Percentiles rank a stretch among this genome's conserved stretches.
These are phyloP conservation scores for Ennomos erosarius DNA, from an alignment of 2,888 invertebrate genomes.

Conservation along the genomic window DNA sequence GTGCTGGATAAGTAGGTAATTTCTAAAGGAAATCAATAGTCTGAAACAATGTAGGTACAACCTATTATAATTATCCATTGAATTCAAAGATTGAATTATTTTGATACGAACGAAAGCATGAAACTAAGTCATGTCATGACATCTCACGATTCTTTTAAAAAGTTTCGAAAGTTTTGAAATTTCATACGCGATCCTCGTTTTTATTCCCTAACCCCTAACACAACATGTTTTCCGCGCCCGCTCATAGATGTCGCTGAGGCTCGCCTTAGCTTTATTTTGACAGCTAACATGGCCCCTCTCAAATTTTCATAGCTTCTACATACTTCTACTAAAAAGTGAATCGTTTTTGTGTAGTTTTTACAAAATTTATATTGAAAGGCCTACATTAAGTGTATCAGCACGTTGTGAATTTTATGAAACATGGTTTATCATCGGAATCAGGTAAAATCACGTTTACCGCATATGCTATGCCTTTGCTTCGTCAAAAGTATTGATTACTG, in stretches of 20 bases:
- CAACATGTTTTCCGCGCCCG: conserved; percentile 27
- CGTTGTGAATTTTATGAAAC: conserved; percentile 21
- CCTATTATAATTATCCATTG: no score
- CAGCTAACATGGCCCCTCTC: conserved; percentile 46
- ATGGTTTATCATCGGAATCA: conserved; percentile 29
- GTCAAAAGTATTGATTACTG: conserved; percentile 61
- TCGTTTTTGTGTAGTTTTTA: conserved; percentile 17
- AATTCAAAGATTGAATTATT: no score
- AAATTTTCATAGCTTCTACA: conserved; percentile 25
- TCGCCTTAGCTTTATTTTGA: conserved; percentile 41
- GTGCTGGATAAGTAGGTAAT: no score
- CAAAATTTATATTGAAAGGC: conserved; percentile 29
- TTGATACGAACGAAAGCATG: no score
- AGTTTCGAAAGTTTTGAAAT: conserved; percentile 9
- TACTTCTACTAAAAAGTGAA: conserved; percentile 15
- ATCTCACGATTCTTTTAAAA: conserved; percentile 34
- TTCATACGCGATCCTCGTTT: conserved; percentile 23
- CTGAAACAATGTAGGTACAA: no score
- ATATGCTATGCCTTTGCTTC: conserved; percentile 41
- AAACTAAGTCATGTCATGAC: conserved; percentile 26
- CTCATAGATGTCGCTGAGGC: conserved; percentile 43
- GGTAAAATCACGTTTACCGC: conserved; percentile 34
- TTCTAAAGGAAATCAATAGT: no score
- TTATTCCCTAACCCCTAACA: conserved; percentile 13
- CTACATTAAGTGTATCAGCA: conserved; percentile 23